phyloP scores from a whole-genome alignment of 2,113 vertebrate species.

The Irena cyanogastra region DNA sequence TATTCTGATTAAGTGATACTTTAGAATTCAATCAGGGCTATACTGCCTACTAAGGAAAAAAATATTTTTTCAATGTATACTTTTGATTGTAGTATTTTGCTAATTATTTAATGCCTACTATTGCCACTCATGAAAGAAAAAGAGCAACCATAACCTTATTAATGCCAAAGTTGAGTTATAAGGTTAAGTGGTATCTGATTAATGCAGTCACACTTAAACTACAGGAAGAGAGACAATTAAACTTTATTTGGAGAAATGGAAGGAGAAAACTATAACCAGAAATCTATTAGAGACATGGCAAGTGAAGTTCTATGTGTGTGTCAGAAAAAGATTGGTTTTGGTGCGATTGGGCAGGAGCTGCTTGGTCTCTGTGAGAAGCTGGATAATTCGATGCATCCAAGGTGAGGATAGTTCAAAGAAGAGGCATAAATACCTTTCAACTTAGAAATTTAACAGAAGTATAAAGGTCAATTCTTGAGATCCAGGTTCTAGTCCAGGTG shows the following conservation, averaged over 20 bases:
- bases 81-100: neutral
- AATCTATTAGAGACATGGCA: neutral
- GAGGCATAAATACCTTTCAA: neutral
- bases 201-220: neutral
- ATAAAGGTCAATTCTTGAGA: neutral
- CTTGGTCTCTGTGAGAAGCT: neutral
- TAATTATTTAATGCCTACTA: neutral
- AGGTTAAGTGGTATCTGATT: neutral
- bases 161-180: neutral
- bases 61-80: neutral
- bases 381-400: too few relatives aligned
- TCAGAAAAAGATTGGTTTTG: neutral
- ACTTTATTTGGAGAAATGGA: neutral
- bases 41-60: neutral
- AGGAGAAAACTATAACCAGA: neutral
- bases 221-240: neutral
- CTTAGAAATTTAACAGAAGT: neutral
- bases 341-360: neutral
- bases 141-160: neutral
- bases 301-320: fast-evolving
- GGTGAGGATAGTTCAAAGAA: neutral
- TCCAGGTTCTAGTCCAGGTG: neutral
- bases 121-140: neutral
- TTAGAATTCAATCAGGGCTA: neutral
- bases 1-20: neutral